Conservation (phyloP, 2,888 invertebrate species). For the Phyllotreta cruciferae region DNA sequence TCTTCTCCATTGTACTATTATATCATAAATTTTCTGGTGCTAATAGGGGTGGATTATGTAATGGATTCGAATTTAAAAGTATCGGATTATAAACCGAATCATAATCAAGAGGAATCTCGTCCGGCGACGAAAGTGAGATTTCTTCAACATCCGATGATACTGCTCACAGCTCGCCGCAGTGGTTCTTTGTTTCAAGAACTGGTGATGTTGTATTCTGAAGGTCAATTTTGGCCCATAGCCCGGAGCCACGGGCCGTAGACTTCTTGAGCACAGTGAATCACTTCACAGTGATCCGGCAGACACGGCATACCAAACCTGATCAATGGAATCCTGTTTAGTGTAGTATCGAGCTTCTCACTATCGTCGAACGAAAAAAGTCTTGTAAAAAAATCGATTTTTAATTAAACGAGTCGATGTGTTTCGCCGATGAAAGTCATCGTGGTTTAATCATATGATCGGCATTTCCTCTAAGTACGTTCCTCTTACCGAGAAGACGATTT, state of each 20-base stretch:
- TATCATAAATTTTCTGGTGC: no score
- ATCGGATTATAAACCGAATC: no score
- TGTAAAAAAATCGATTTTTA: constrained; percentile 17
- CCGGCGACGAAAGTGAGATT: constrained; percentile 29
- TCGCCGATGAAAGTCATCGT: no score
- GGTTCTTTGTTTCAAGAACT: constrained; percentile 51
- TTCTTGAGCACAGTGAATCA: constrained; percentile 36
- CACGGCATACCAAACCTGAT: constrained; percentile 46
- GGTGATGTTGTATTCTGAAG: constrained; percentile 53
- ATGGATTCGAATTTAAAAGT: no score
- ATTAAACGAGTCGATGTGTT: constrained; percentile 9
- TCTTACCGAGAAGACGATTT: no score
- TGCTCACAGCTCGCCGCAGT: constrained; percentile 5
- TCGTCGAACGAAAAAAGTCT: constrained; percentile 24
- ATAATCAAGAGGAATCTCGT: no score
- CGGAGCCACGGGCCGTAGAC: constrained; percentile 46
- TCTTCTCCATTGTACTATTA: no score
- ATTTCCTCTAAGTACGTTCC: no score
- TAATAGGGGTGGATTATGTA: no score
- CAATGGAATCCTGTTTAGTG: constrained; percentile 50
- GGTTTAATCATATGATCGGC: no score
- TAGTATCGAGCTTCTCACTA: constrained; percentile 32
- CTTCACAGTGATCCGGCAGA: constrained; percentile 22
- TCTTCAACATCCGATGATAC: constrained; percentile 17
- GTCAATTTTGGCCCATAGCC: constrained; percentile 58